Base-by-base conservation (phyloP, 1,140 invertebrate species). In the Papilio polytes region DNA sequence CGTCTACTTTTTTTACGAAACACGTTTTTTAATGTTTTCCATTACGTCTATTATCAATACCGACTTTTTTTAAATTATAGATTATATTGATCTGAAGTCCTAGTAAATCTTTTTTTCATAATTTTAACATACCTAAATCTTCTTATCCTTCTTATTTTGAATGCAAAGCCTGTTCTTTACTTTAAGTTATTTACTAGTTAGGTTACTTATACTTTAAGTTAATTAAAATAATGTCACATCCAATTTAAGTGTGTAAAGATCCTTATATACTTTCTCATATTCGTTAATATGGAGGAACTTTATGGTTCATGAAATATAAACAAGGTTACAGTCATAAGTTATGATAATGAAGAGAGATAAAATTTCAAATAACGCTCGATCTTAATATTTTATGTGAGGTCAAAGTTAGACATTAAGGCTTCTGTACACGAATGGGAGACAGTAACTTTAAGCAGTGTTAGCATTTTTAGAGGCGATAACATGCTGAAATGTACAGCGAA, bases 291-390 rank as follows among this genome's bases (percentile, higher is more conserved):
- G 20, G 20, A 63, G n/a, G 8, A 20, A 26, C 9, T 66, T 66
- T 66, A 66, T 66, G 59, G 22, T 22, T 31, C 59, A 26, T 66
- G 22, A 66, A 66, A 66, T 66, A 66, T 66, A 31, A 66, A 66
- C 22, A 66, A 66, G 59, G 59, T 12, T 66, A 66, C 12, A 26
- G n/a, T n/a, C n/a, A n/a, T 22, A 22, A 59, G 8, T 63, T 63
- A 63, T 63, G 46, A 56, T 80, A 73, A 53, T 80, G 66, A 51
- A 76, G 46, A 20, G 22, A 20, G 15, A 15, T 53, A 77, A 53
- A 53, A 53, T 53, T 66, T 26, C 22, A 66, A 20, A 44, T 74
- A 20, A 74, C 46, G 22, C 73, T 74, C 73, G 36, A 44, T 48
- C 46, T 48, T 48, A 48, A 15, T 48, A 48, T 74, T 77, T 31